Base-by-base conservation (phyloP, 2,888 invertebrate species). In the Caenorhabditis sp. region DNA sequence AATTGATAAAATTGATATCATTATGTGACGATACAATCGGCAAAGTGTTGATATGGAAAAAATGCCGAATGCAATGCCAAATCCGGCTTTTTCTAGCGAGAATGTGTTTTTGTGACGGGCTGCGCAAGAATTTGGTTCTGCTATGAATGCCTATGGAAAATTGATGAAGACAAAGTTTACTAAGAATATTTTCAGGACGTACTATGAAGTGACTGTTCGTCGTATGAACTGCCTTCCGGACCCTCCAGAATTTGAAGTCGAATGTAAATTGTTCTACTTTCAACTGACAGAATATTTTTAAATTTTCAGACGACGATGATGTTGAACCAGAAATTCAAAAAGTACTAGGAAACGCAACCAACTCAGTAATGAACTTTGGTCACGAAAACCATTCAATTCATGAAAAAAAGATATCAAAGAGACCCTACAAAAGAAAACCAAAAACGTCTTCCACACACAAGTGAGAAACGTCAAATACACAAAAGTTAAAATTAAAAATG, bases 141-240 rank as follows among this genome's bases (percentile, higher is more conserved):
- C n/a, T n/a, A n/a, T n/a, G n/a, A n/a, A n/a, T n/a, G n/a, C n/a
- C n/a, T n/a, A n/a, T n/a, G n/a, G n/a, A n/a, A n/a, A 4, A 32
- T 32, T 32, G 32, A 32, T 32, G 32, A 9, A 32, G 9, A 28
- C 53, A 70, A 4, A 1, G n/a, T 5, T 18, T 32, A 20, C 6
- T 28, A n/a, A 28, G 15, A 20, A 62, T n/a, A 1, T 44, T 77
- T 88, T 47, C 84, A 89, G 88, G 51, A 74, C 87, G 15, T 80
- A 83, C 22, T 90, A 89, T 51, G 90, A 90, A 76, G 90, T 90
- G 0, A 90, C 90, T 5, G 90, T 90, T 1, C 84, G 90, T 9
- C 81, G 90, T 47, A 90, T 90, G 90, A 90, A 90, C 70, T 90
- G 90, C 68, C 86, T 90, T 44, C 90, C 90, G 3, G 90, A 90